Evolutionary conservation across 1,140 invertebrate species (phyloP).

Genomic region (Campodea augens): DNA sequence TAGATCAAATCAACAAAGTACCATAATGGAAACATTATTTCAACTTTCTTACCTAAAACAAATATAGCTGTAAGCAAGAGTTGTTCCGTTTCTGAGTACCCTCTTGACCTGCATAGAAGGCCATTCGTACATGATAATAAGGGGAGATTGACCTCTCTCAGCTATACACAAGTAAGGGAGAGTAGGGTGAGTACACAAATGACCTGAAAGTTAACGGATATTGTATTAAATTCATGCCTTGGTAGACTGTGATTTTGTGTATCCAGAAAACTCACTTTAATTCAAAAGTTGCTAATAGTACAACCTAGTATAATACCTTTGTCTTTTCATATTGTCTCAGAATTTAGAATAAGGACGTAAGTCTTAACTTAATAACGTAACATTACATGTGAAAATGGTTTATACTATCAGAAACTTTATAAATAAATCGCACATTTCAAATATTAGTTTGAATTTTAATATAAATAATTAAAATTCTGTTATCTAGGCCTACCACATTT

Average conservation of each 20-base stretch:
- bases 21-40: background rate
- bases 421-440: too few species aligned
- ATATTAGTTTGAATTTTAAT: constrained; percentile 47
- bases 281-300: too few species aligned
- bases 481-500: too few species aligned
- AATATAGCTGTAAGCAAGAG: constrained; percentile 44
- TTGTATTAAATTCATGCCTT: background rate
- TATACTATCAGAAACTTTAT: too few species aligned
- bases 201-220: background rate
- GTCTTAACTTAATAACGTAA: background rate
- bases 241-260: background rate
- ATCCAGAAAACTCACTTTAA: too few species aligned
- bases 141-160: constrained; percentile 41
- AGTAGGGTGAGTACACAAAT: constrained; percentile 18
- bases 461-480: too few species aligned
- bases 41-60: constrained; percentile 43
- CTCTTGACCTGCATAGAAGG: constrained; percentile 50
- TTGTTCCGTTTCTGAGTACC: constrained; percentile 50
- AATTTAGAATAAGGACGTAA: background rate
- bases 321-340: background rate
- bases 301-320: too few species aligned
- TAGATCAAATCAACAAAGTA: background rate
- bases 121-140: constrained; percentile 66
- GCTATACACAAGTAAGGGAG: constrained; percentile 56
- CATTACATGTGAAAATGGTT: background rate